phyloP scores from a whole-genome alignment of 2,888 invertebrate genomes.

The Drosophila merina region DNA sequence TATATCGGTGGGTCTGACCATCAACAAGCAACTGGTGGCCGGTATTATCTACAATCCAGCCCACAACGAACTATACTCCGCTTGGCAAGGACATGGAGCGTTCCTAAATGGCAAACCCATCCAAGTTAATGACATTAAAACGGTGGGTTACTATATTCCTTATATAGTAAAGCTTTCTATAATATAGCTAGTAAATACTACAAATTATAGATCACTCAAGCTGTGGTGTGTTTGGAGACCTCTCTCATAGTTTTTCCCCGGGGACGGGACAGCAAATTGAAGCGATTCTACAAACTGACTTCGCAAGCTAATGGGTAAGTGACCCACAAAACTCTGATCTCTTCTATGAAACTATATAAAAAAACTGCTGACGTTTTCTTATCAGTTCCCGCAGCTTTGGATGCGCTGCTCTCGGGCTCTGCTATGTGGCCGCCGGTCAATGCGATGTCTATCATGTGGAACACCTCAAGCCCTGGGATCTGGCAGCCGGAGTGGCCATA shows the following conservation, averaged over 20 bases:
- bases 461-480: slow-evolving; percentile 91
- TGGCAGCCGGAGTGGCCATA: slow-evolving; percentile 90
- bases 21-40: slow-evolving; percentile 86
- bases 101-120: slow-evolving; percentile 89
- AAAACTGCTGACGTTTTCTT: neutral
- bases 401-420: slow-evolving; percentile 89
- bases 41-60: slow-evolving; percentile 92
- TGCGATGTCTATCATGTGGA: slow-evolving; percentile 89
- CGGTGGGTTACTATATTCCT: slow-evolving; percentile 62
- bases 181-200: neutral
- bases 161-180: neutral
- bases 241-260: slow-evolving; percentile 78
- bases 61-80: slow-evolving; percentile 89
- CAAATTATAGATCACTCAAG: slow-evolving; percentile 75
- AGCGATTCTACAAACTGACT: slow-evolving; percentile 81
- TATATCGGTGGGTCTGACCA: slow-evolving; percentile 88
- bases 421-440: slow-evolving; percentile 89
- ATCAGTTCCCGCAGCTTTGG: slow-evolving; percentile 86
- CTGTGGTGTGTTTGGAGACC: slow-evolving; percentile 81
- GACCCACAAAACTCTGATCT: slow-evolving; percentile 16
- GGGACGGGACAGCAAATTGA: slow-evolving; percentile 82
- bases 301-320: slow-evolving; percentile 78
- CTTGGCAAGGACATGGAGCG: slow-evolving; percentile 89
- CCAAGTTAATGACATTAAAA: slow-evolving; percentile 77
- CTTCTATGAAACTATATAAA: neutral